Evolutionary conservation across 2,113 vertebrate species (phyloP), one percentile per base, ranked within the genome.

Genomic region (Seriola aureovittata): DNA sequence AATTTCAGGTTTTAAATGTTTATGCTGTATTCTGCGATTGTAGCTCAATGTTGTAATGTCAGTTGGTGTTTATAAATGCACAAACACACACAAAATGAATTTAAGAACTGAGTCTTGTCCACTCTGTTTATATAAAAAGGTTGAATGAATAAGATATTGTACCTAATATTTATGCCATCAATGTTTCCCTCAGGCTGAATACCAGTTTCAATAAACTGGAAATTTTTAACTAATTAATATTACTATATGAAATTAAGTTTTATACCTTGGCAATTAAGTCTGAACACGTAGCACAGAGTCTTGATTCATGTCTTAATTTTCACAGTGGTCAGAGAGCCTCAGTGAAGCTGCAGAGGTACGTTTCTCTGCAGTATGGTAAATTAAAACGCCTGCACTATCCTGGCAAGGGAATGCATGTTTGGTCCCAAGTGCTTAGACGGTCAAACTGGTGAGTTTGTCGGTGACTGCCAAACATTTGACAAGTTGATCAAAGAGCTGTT

Each of bases 401-500:
- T 82, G 84, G 70, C 80, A 75, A 14, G 38, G 69, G 23, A 67
- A 58, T 1, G 42, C 9, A 23, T 68, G 65, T 58, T 69, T 62
- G 72, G 68, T 80, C 75, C 71, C 59, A 55, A 75, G 36, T 36
- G 46, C 68, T 50, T 64, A 62, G 73, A 76, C 64, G 73, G 25
- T 13, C 4, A 19, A 65, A 83, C 78, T 59, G 66, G 58, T 46
- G 69, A 79, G 50, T 81, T 73, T 75, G 57, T 32, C 25, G 29
- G 64, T 25, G 57, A 52, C 67, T 67, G 85, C 81, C 85, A 86
- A 82, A 80, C 29, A 73, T 70, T 76, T 59, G 81, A 80, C 78
- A 74, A 59, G 60, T 9, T 85, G 42, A 87, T 89, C 76, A 88
- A 83, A 88, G 75, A 78, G 79, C 81, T 74, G 48, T 42, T 71